Conservation (phyloP, 2,888 invertebrate genomes). For the Baccha elongata region DNA sequence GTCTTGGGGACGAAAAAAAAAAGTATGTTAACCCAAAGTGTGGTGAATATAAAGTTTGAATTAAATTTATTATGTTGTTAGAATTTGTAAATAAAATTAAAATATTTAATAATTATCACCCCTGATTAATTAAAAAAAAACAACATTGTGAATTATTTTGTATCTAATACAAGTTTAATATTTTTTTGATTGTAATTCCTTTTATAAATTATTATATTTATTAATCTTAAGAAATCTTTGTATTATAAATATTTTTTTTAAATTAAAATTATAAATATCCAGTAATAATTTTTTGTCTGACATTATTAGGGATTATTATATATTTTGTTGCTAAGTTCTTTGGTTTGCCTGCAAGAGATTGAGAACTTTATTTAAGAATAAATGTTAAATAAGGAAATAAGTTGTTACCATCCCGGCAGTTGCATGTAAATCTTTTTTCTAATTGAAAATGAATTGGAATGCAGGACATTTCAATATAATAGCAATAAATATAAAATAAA, state of each 20-base stretch:
- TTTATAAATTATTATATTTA: background rate
- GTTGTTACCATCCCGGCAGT: conserved; percentile 59
- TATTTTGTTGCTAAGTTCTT: conserved; percentile 62
- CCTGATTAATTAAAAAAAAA: conserved; percentile 27
- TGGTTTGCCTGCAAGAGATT: conserved; percentile 45
- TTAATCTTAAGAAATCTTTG: conserved; percentile 9
- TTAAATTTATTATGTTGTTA: conserved; percentile 39
- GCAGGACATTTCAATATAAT: conserved; percentile 67
- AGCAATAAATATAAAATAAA: conserved; percentile 47
- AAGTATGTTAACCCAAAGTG: background rate
- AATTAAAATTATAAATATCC: conserved; percentile 6
- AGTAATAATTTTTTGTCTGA: conserved; percentile 54
- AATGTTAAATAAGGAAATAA: conserved; percentile 6
- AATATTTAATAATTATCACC: conserved; percentile 26
- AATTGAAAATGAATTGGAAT: conserved; percentile 36
- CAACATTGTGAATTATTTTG: conserved; percentile 66
- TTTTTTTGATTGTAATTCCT: conserved; percentile 3
- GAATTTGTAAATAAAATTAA: conserved; percentile 48
- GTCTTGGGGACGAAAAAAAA: background rate
- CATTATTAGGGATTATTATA: conserved; percentile 66
- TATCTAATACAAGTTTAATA: conserved; percentile 67
- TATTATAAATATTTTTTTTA: conserved; percentile 17
- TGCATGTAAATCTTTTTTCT: conserved; percentile 24
- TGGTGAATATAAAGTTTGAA: background rate
- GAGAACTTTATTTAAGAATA: background rate